Percentiles rank a stretch among this genome's conserved stretches.
phyloP scores from a whole-genome alignment of 2,797 vertebrate genomes.

The Hippopotamyrus pictus region DNA sequence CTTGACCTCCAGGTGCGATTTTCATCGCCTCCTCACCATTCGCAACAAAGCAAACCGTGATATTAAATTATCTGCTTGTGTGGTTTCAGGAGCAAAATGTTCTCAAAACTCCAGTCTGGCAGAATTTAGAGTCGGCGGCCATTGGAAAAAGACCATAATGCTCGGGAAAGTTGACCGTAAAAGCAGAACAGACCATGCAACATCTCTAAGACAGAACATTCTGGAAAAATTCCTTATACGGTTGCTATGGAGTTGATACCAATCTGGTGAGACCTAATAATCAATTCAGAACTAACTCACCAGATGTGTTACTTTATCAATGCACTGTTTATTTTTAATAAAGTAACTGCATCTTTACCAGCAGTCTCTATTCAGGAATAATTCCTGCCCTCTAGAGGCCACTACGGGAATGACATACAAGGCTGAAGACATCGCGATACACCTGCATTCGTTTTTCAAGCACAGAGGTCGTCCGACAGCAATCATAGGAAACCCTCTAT shows the following conservation, averaged over 20 bases:
- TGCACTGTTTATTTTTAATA: neutral
- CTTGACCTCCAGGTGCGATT: neutral
- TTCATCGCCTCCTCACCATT: neutral
- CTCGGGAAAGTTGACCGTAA: neutral
- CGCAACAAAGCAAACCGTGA: neutral
- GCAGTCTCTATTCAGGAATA: neutral
- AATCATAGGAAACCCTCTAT: neutral
- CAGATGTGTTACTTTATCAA: neutral
- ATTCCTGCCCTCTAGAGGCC: constrained; percentile 15
- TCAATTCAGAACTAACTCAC: neutral
- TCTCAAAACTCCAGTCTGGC: neutral
- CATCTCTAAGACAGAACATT: neutral
- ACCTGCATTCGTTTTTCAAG: neutral
- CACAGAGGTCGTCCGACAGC: neutral
- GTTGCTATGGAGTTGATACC: neutral
- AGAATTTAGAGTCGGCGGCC: neutral
- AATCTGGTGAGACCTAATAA: neutral
- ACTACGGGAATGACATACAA: neutral
- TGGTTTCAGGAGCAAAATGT: neutral
- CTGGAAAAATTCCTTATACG: neutral
- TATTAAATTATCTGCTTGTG: neutral
- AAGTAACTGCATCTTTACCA: neutral
- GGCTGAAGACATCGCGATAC: neutral
- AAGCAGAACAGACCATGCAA: neutral
- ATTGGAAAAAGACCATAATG: neutral